Evolutionary conservation across 2,888 invertebrate genomes (phyloP).

Genomic region (Gibbula magus): DNA sequence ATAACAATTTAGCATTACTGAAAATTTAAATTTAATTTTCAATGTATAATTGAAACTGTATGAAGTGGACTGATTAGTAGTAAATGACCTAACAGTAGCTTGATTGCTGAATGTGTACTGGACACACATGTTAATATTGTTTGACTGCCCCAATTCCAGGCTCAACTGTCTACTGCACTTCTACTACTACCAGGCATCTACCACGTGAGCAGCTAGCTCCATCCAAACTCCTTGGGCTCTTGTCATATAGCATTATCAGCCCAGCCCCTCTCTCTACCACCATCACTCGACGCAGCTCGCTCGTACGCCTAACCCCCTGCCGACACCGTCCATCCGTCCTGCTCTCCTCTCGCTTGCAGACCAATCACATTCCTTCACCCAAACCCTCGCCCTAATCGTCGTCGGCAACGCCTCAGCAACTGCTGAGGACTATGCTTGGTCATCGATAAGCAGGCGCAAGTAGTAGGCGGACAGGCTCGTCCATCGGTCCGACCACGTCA

Average conservation of each 20-base stretch:
- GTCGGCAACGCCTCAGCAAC: background rate
- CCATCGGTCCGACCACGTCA: background rate
- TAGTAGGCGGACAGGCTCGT: background rate
- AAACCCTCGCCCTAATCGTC: background rate
- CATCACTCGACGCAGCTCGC: slow-evolving; percentile 16
- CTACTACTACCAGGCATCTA: slow-evolving; percentile 12
- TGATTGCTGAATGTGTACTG: background rate
- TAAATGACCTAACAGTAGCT: too few relatives aligned
- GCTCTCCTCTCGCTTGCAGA: background rate
- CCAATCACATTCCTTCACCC: background rate
- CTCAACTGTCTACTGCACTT: background rate
- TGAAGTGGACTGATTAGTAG: too few relatives aligned
- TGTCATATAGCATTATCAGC: slow-evolving; percentile 6
- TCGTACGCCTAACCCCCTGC: background rate
- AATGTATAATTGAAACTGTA: too few relatives aligned
- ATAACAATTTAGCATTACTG: too few relatives aligned
- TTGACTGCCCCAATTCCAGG: slow-evolving; percentile 38
- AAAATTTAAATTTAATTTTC: too few relatives aligned
- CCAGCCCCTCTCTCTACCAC: background rate
- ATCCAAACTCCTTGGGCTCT: background rate
- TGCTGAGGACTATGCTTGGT: background rate
- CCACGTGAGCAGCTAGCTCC: slow-evolving; percentile 13
- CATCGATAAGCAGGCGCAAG: background rate
- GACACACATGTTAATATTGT: slow-evolving; percentile 18
- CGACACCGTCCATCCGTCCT: background rate